These are phyloP conservation scores for Brachymystax lenok DNA, from an alignment of 2,797 vertebrate species.

Conservation along the genomic window DNA sequence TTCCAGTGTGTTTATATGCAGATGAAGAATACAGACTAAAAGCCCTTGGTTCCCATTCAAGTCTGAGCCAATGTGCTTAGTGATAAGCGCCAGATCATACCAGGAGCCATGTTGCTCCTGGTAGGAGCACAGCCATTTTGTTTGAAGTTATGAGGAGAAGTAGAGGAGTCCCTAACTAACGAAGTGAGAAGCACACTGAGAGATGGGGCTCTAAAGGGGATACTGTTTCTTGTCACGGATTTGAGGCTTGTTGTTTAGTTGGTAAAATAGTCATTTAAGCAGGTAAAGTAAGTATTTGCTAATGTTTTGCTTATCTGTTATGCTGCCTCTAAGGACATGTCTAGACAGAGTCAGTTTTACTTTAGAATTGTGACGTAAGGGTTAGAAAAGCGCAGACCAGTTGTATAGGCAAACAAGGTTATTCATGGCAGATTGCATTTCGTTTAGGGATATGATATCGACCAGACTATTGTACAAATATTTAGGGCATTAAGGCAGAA, in stretches of 20 bases:
- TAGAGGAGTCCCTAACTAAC: slow-evolving; percentile 33
- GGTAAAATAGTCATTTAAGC: background rate
- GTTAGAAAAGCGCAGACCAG: background rate
- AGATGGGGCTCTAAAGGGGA: slow-evolving; percentile 34
- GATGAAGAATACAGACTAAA: slow-evolving; percentile 33
- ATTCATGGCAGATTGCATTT: background rate
- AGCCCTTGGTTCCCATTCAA: slow-evolving; percentile 52
- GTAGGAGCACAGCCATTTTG: slow-evolving; percentile 53
- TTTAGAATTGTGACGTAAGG: background rate
- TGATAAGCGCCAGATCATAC: slow-evolving; percentile 58
- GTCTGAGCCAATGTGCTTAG: slow-evolving; percentile 43
- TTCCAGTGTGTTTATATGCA: slow-evolving; percentile 31
- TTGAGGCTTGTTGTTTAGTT: background rate
- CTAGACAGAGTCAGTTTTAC: background rate
- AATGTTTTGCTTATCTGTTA: background rate
- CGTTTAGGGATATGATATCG: background rate
- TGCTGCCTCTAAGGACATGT: background rate
- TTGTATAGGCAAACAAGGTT: background rate
- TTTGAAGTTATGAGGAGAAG: slow-evolving; percentile 50
- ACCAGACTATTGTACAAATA: background rate
- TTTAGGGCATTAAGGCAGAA: background rate
- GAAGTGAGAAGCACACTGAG: slow-evolving; percentile 39
- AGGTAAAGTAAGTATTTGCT: background rate
- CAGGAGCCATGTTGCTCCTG: slow-evolving; percentile 32
- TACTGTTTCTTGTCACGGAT: slow-evolving; percentile 14